Evolutionary conservation across 2,888 invertebrate species (phyloP).

Genomic region (Argyresthia goedartella): DNA sequence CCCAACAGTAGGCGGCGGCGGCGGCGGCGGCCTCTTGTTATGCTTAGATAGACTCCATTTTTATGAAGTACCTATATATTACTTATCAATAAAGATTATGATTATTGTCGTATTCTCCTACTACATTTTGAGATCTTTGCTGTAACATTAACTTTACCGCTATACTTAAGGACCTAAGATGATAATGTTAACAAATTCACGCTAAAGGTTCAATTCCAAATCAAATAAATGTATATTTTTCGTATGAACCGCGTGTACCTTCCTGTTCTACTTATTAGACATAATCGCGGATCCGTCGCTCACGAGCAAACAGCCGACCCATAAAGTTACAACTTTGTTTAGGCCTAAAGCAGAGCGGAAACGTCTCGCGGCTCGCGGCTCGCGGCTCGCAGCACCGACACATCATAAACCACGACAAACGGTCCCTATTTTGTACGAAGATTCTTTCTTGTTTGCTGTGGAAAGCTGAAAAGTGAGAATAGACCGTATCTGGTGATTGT

Average conservation of each 20-base stretch:
- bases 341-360: conserved; percentile 3
- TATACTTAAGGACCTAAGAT: too few relatives aligned
- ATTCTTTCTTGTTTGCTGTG: not conserved
- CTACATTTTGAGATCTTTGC: too few relatives aligned
- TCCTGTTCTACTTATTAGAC: not conserved
- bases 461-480: not conserved
- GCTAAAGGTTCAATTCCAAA: not conserved
- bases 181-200: too few relatives aligned
- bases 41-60: too few relatives aligned
- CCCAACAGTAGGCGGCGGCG: too few relatives aligned
- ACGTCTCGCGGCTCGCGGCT: too few relatives aligned
- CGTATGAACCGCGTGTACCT: not conserved
- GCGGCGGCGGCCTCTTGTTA: too few relatives aligned
- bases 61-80: too few relatives aligned
- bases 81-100: too few relatives aligned
- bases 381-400: not conserved
- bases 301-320: conserved; percentile 12
- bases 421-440: not conserved
- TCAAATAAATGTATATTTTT: not conserved
- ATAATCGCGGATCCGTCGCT: not conserved
- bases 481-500: not conserved
- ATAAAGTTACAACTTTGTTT: conserved; percentile 9
- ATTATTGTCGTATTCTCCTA: too few relatives aligned
- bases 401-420: not conserved
- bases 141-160: too few relatives aligned